Conservation (phyloP, 2,888 invertebrate genomes). For the Lepidochitona cinerea region DNA sequence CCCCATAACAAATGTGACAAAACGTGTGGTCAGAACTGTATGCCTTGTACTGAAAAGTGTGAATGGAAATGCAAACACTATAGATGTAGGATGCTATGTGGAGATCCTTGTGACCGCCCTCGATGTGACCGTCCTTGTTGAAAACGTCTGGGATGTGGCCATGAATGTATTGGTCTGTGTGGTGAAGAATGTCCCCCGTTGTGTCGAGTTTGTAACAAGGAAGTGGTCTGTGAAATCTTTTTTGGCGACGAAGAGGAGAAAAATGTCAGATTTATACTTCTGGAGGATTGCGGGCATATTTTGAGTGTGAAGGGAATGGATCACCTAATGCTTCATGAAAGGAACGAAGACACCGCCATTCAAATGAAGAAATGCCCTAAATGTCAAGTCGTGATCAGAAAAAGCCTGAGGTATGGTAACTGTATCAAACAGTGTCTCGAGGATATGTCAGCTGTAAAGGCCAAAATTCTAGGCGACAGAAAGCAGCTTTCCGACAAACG, state of each 20-base stretch:
- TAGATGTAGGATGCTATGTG: conserved; percentile 60
- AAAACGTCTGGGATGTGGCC: conserved; percentile 73
- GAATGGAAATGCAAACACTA: conserved; percentile 57
- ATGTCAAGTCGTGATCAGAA: conserved; percentile 76
- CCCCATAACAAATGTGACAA: conserved; percentile 55
- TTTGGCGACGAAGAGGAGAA: conserved; percentile 75
- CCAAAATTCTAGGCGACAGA: conserved; percentile 23
- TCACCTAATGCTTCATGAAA: conserved; percentile 31
- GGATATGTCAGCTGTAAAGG: conserved; percentile 62
- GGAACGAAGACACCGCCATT: conserved; percentile 5
- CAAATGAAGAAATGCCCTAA: conserved; percentile 73
- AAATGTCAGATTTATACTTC: conserved; percentile 67
- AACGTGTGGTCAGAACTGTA: conserved; percentile 57
- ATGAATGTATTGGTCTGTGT: conserved; percentile 79
- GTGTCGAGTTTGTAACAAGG: conserved; percentile 75
- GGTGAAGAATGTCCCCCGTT: conserved; percentile 78
- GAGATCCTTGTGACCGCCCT: conserved; percentile 67
- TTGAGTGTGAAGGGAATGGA: conserved; percentile 64
- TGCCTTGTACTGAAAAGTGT: conserved; percentile 63
- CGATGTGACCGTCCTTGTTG: conserved; percentile 66
- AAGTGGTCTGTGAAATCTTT: conserved; percentile 62
- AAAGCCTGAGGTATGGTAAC: conserved; percentile 76
- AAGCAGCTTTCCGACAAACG: neutral
- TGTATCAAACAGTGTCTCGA: conserved; percentile 69
- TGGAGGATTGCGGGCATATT: conserved; percentile 42